phyloP scores from a whole-genome alignment of 2,888 invertebrate genomes.

The Ornithoptera alexandrae region DNA sequence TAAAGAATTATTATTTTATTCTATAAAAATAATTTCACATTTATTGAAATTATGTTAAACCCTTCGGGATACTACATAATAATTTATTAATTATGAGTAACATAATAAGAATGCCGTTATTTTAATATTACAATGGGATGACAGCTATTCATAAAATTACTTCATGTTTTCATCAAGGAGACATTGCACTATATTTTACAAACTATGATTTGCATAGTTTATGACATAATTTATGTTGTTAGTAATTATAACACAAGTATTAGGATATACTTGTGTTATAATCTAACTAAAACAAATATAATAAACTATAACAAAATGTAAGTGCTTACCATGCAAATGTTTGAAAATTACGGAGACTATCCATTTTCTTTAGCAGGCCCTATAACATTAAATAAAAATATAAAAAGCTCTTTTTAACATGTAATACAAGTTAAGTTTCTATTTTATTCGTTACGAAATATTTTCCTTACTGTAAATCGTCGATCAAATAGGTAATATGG shows the following conservation, averaged over 20 bases:
- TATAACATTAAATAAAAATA: conserved; percentile 37
- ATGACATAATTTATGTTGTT: background rate
- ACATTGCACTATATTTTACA: conserved; percentile 3
- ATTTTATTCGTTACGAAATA: conserved; percentile 19
- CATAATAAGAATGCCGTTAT: background rate
- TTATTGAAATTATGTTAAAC: too few relatives aligned
- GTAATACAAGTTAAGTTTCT: background rate
- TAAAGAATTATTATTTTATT: too few relatives aligned
- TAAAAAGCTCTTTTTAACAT: background rate
- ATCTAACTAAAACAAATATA: background rate
- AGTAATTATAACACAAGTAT: background rate
- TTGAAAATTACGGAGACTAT: conserved; percentile 56
- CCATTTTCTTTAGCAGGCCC: conserved; percentile 49
- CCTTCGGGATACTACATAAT: too few relatives aligned
- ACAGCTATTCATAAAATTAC: background rate
- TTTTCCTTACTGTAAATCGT: conserved; percentile 17
- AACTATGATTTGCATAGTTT: background rate
- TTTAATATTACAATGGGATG: background rate
- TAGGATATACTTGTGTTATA: background rate
- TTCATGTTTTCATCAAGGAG: conserved; percentile 7
- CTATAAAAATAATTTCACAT: too few relatives aligned
- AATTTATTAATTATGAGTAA: background rate
- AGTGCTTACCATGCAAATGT: conserved; percentile 56
- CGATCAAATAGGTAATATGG: conserved; percentile 9
- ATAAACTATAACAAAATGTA: background rate